Evolutionary conservation across 2,113 vertebrate species (phyloP), one percentile per base, ranked within the genome.

Genomic region (Chaenocephalus aceratus): DNA sequence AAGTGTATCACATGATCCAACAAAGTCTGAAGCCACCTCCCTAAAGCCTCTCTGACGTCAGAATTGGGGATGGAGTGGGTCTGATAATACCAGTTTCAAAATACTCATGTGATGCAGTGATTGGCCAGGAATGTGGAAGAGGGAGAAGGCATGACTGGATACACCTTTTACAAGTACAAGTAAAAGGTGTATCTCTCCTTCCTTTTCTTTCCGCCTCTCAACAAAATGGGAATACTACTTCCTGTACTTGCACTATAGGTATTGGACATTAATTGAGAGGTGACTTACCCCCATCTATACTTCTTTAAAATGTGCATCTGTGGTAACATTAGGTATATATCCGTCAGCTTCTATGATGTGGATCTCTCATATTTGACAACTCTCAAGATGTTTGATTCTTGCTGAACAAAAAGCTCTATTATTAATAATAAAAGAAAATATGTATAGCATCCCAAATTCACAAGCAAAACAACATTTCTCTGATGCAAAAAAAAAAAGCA

Each of bases 401-500:
- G 26, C n/a, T 13, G 4, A 34, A 64, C 11, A 48, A 57, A 21
- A 21, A 46, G 26, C 23, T 49, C 10, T 23, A 21, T 44, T 45
- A 21, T 18, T 16, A n/a, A 30, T 5, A 54, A 53, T 30, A 66
- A 71, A 7, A 54, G 7, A 41, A 63, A 74, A 52, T 59, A 82
- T 69, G 53, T 26, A 21, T 45, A 70, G n/a, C 16, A 44, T 30
- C 21, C 12, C 2, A 16, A n/a, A 26, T 68, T 75, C 8, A 2
- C 16, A 3, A 23, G 21, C 34, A 56, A 51, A 69, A 49, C 13
- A 23, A 34, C 1, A 36, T 8, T 21, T 61, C 21, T 72, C 49
- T 13, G 44, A 18, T 59, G 53, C 60, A 41, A 41, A n/a, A 41
- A 41, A 36, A 54, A 53, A 70, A 48, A 72, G 60, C 60, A 77